Evolutionary conservation across 2,113 vertebrate genomes (phyloP).

Genomic region (Mirza zaza): DNA sequence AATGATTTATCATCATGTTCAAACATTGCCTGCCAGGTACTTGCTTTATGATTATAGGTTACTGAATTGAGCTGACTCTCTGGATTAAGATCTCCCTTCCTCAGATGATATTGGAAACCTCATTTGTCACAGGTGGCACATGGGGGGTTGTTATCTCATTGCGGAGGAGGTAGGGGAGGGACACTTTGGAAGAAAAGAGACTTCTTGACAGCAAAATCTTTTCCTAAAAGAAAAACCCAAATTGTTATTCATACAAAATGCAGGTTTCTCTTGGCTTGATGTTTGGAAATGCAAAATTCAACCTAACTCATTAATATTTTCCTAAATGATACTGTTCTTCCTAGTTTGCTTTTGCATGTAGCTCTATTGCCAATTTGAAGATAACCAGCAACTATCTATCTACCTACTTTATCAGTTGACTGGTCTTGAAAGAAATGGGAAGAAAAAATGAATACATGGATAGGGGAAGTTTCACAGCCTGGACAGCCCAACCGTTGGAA

Average conservation of each 20-base stretch:
- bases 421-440: conserved; percentile 39
- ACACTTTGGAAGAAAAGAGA: background rate
- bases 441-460: background rate
- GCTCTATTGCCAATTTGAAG: conserved; percentile 44
- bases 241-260: conserved; percentile 34
- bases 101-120: background rate
- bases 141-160: background rate
- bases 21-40: conserved; percentile 13
- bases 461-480: background rate
- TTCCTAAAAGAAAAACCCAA: conserved; percentile 33
- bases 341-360: background rate
- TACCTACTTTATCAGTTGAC: background rate
- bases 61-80: conserved; percentile 12
- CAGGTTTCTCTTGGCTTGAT: conserved; percentile 39
- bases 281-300: conserved; percentile 48
- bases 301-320: conserved; percentile 40
- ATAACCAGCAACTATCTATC: background rate
- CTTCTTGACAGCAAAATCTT: conserved; percentile 26
- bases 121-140: conserved; percentile 12
- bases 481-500: background rate
- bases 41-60: conserved; percentile 9
- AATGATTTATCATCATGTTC: conserved; percentile 32
- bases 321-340: conserved; percentile 10
- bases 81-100: conserved; percentile 37
- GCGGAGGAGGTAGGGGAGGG: background rate